A percentile compares a stretch with the other conserved stretches of the same genome.
phyloP scores from a whole-genome alignment of 2,888 invertebrate species.

The Lysandra bellargus region DNA sequence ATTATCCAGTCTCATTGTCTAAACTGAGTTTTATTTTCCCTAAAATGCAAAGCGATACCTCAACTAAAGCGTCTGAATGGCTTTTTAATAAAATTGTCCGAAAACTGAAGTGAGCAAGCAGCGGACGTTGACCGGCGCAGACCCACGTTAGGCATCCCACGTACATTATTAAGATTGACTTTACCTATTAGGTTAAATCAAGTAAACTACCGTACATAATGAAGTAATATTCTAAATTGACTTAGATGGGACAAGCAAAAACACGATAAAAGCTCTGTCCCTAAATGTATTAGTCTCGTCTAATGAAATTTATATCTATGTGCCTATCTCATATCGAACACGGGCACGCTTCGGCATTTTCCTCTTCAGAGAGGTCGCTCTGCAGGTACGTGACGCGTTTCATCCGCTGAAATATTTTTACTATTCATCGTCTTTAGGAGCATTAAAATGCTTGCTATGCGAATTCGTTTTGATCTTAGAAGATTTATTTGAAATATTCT shows the following conservation, averaged over 20 bases:
- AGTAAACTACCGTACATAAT: constrained; percentile 20
- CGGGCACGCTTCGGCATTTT: constrained; percentile 68
- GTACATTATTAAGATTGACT: constrained; percentile 20
- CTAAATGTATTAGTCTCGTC: constrained; percentile 34
- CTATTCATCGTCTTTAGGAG: constrained; percentile 66
- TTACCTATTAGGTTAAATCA: constrained; percentile 7
- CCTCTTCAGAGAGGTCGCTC: constrained; percentile 54
- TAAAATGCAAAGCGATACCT: too few relatives aligned
- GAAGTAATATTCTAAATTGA: constrained; percentile 27
- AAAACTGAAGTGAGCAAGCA: not conserved
- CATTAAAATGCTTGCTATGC: constrained; percentile 67
- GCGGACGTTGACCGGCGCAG: not conserved
- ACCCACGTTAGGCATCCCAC: not conserved
- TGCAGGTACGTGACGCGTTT: constrained; percentile 65
- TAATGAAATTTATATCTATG: constrained; percentile 41
- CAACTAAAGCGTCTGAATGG: too few relatives aligned
- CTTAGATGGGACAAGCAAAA: constrained; percentile 14
- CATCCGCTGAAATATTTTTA: constrained; percentile 69
- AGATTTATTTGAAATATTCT: not conserved
- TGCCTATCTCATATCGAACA: constrained; percentile 64
- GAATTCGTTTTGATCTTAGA: constrained; percentile 42
- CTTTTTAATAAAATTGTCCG: not conserved
- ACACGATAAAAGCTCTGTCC: constrained; percentile 29
- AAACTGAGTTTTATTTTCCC: too few relatives aligned
- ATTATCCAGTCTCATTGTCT: too few relatives aligned